Evolutionary conservation across 2,888 invertebrate genomes (phyloP).

Genomic region (Lepidocyrtoides sp.): DNA sequence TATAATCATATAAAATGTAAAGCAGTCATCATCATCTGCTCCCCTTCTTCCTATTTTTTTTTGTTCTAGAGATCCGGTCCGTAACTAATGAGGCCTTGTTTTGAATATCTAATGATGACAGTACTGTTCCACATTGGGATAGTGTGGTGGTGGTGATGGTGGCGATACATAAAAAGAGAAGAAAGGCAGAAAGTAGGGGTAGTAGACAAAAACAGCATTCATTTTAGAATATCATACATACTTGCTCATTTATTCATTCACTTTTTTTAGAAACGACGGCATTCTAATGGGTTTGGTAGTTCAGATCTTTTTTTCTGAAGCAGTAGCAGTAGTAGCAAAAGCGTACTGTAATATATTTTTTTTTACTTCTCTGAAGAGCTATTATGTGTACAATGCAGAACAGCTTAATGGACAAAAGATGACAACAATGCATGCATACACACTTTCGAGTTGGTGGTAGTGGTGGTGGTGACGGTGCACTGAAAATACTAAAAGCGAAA

Average conservation of each 20-base stretch:
- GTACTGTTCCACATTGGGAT: slow-evolving; percentile 49
- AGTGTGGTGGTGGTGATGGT: not conserved
- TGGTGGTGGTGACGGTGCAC: slow-evolving; percentile 6
- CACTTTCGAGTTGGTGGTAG: not conserved
- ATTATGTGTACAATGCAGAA: slow-evolving; percentile 60
- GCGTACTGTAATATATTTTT: not conserved
- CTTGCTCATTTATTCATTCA: slow-evolving; percentile 50
- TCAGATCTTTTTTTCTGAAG: not conserved
- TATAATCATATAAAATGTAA: slow-evolving; percentile 53
- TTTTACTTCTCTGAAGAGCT: slow-evolving; percentile 43
- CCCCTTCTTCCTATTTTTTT: slow-evolving; percentile 50
- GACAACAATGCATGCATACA: slow-evolving; percentile 71
- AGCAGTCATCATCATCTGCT: slow-evolving; percentile 63
- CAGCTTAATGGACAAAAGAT: slow-evolving; percentile 77
- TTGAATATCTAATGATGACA: slow-evolving; percentile 78
- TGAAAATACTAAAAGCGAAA: slow-evolving; percentile 48
- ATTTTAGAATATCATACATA: slow-evolving; percentile 15
- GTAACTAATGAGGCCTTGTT: slow-evolving; percentile 79
- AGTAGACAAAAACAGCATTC: not conserved
- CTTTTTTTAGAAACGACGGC: not conserved
- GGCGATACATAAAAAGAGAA: not conserved
- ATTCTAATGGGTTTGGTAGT: slow-evolving; percentile 52
- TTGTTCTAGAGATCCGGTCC: slow-evolving; percentile 78
- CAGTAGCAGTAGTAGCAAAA: not conserved
- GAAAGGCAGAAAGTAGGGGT: not conserved